Evolutionary conservation across 2,888 invertebrate genomes (phyloP).

Genomic region (Dynastes hyllus): DNA sequence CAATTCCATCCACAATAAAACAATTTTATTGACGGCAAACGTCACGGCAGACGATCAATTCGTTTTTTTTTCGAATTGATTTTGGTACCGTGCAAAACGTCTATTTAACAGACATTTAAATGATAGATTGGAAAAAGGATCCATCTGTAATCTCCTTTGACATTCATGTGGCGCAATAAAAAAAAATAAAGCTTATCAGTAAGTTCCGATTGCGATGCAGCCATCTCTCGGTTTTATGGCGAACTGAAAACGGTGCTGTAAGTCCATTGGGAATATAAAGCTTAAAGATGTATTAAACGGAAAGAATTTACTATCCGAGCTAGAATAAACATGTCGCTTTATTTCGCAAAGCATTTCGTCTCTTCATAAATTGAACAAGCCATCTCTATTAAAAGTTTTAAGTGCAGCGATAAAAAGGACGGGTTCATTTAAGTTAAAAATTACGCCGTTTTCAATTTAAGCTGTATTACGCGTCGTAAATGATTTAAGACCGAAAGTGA

Average conservation of each 20-base stretch:
- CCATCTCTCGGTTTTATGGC: neutral
- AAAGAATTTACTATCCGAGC: neutral
- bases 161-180: no score
- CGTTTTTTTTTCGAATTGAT: neutral
- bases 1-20: neutral
- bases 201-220: neutral
- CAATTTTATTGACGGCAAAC: neutral
- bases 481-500: constrained; percentile 4
- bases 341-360: neutral
- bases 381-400: constrained; percentile 19
- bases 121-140: no score
- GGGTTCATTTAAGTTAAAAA: constrained; percentile 6
- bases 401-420: neutral
- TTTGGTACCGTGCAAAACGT: no score
- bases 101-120: no score
- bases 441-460: constrained; percentile 14
- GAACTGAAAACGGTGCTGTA: neutral
- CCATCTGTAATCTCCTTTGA: no score
- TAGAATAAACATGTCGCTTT: neutral
- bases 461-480: constrained; percentile 7
- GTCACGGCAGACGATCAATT: neutral
- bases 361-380: neutral
- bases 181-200: neutral
- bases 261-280: neutral
- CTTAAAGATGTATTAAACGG: neutral